Conservation (phyloP, 2,113 vertebrate genomes). For the Centropus unirufus region DNA sequence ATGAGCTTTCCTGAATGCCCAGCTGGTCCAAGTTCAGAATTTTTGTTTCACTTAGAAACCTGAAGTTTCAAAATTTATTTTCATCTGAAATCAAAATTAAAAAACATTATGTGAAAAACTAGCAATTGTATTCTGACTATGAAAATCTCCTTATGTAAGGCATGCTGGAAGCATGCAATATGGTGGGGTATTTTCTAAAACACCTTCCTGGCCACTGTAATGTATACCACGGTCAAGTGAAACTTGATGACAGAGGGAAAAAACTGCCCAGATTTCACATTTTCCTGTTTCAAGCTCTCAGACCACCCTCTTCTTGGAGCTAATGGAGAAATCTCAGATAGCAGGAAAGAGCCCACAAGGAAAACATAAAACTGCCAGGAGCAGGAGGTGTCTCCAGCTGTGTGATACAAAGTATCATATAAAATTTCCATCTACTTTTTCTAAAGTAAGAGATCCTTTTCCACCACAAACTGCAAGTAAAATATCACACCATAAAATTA, state of each 20-base stretch:
- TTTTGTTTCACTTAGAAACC: not conserved
- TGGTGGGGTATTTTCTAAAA: not conserved
- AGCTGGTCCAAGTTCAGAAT: not conserved
- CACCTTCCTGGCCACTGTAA: not conserved
- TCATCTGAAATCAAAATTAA: not conserved
- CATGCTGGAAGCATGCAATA: not conserved
- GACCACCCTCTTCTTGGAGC: not conserved
- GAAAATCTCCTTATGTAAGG: not conserved
- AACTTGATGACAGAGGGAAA: not conserved
- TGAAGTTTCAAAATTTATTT: not conserved
- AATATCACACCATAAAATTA: not conserved
- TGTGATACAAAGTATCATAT: not conserved
- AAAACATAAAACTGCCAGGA: conserved; percentile 27
- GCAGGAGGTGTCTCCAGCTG: not conserved
- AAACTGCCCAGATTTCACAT: not conserved
- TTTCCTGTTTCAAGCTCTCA: conserved; percentile 32
- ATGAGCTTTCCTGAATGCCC: not conserved
- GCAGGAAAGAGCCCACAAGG: conserved; percentile 18
- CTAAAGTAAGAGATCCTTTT: not conserved
- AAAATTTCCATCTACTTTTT: conserved; percentile 18
- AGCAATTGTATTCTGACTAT: not conserved
- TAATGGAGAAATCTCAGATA: conserved; percentile 45
- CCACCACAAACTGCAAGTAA: not conserved
- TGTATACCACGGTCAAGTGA: not conserved
- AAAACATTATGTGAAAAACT: not conserved